phyloP scores from a whole-genome alignment of 2,113 vertebrate species.

The Mastomys coucha region DNA sequence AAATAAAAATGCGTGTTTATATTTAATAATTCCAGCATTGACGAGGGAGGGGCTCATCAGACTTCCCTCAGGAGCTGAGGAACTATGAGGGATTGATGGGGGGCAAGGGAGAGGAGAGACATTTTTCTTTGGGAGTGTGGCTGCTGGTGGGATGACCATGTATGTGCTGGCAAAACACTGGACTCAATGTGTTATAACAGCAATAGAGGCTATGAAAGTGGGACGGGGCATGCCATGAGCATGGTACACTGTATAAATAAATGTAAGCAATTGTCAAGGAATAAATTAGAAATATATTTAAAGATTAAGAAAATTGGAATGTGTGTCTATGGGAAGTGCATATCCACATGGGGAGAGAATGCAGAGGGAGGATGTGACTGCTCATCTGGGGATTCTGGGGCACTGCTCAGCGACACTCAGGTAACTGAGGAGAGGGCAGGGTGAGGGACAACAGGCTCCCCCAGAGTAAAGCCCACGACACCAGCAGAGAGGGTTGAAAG shows the following conservation, averaged over 20 bases:
- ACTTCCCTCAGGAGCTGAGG: background rate
- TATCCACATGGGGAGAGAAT: background rate
- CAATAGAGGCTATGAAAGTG: background rate
- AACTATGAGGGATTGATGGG: background rate
- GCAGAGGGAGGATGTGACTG: background rate
- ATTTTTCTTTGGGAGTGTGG: background rate
- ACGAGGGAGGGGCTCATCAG: background rate
- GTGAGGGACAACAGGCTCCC: background rate
- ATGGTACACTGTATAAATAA: background rate
- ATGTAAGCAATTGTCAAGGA: background rate
- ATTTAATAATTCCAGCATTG: background rate
- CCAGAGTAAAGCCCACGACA: background rate
- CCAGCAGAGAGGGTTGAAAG: background rate
- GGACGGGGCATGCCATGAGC: background rate
- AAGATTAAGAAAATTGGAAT: background rate
- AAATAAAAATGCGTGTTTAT: background rate
- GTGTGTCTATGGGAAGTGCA: background rate
- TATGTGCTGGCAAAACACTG: background rate
- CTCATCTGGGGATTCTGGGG: background rate
- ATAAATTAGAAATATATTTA: background rate
- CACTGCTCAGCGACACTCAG: background rate
- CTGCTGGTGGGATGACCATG: background rate
- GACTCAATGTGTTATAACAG: background rate
- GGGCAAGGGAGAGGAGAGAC: background rate
- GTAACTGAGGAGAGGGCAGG: background rate